Evolutionary conservation across 2,888 invertebrate genomes (phyloP), one percentile per base, ranked within the genome.

Genomic region (Phragmatobia fuliginosa): DNA sequence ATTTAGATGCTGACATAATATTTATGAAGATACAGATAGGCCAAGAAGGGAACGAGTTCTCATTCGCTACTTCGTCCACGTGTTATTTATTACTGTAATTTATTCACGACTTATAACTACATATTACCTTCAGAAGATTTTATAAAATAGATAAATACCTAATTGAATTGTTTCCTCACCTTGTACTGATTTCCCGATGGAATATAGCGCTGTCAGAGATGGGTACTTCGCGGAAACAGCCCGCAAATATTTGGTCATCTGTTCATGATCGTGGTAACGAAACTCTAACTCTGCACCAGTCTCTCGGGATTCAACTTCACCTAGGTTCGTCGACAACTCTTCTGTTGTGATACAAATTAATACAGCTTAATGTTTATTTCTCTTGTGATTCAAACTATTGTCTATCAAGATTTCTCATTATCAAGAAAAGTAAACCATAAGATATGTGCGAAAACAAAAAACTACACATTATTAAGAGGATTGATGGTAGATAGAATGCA

Each of bases 151-250:
- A 28, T 38, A 38, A 28, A 16, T 28, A 56, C 6, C 16, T 6
- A 56, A 16, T 49, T 6, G 0, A 16, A 56, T 16, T 56, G 16
- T 28, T n/a, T 62, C n/a, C 67, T 80, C 95, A 97, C 98, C 98
- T 96, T 98, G 97, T 7, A 98, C 98, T 41, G 98, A 98, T 91
- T 98, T 98, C 72, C 99, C 99, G 85, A 99, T 98, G 72, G 98
- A 98, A 93, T 99, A 99, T 41, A 99, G 95, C 0, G 98, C 98
- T 0, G 99, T 98, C 78, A 99, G 96, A 78, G 98, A 97, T 0
- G 99, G 98, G 92, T 97, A 98, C 63, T 96, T 96, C 25, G 97
- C 96, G 70, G 97, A 98, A 45, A 98, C 97, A 21, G 97, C 96
- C 83, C 98, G 96, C 70, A 99, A 94, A 91, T 97, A 98, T 79